These are phyloP conservation scores for Drepana arcuata DNA, from an alignment of 1,140 invertebrate species.

Conservation along the genomic window DNA sequence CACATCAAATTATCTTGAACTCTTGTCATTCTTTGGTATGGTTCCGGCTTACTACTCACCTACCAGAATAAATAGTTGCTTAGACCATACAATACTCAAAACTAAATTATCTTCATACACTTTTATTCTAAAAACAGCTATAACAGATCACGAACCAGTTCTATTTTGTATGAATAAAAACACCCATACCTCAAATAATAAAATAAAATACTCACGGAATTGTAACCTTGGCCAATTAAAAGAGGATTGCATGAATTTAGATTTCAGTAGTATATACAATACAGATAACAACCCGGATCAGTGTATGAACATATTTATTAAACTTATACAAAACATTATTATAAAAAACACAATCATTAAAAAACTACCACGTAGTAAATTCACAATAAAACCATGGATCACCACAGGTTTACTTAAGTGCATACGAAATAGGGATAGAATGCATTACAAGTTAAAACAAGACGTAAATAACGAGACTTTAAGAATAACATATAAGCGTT, in stretches of 20 bases:
- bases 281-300: no score
- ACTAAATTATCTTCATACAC: constrained; percentile 2
- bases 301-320: no score
- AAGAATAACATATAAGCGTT: background rate
- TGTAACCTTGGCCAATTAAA: background rate
- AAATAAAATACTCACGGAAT: background rate
- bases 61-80: constrained; percentile 1
- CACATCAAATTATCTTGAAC: background rate
- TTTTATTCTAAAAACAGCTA: constrained; percentile 3
- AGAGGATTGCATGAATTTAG: no score
- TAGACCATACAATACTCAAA: constrained; percentile 8
- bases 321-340: background rate
- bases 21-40: constrained; percentile 3
- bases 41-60: background rate
- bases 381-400: background rate
- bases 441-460: background rate
- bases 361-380: background rate
- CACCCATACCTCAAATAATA: background rate
- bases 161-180: background rate
- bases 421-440: background rate
- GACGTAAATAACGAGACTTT: background rate
- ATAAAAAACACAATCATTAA: background rate
- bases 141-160: constrained; percentile 9
- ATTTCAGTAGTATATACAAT: no score
- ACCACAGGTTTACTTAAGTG: background rate